Evolutionary conservation across 2,888 invertebrate genomes (phyloP), one percentile per base, ranked within the genome.

Genomic region (Agrotis exclamationis): DNA sequence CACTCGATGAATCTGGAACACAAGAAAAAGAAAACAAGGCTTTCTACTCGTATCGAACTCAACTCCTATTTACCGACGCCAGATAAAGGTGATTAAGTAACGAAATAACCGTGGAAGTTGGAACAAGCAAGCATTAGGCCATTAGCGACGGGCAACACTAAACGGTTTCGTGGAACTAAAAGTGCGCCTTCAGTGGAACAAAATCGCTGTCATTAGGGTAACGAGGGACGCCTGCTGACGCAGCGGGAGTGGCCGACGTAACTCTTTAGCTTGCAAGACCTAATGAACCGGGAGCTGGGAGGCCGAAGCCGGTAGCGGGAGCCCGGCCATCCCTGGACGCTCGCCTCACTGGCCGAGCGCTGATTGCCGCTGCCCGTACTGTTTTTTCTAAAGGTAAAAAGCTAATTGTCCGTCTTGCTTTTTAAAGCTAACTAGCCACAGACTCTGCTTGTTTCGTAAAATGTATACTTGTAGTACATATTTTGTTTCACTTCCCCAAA

Each of bases 131-230:
- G 90, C 91, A 93, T 93, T 92, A 91, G 91, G 89, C 91, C 93
- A 95, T 95, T 95, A 94, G 92, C 88, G 89, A 90, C 89, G 92
- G 90, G 92, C 89, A 93, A 93, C 91, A 93, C 93, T 92, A 93
- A 93, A 94, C 93, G 93, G 91, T 88, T 91, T 89, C 86, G 87
- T 89, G 87, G 88, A 93, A 94, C 93, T 93, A 93, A 94, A 94
- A 94, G 92, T 93, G 90, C 92, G 92, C 92, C 91, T 90, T 89
- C 91, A 89, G 89, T 88, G 90, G 90, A 92, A 92, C 91, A 90
- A 94, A 95, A 95, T 95, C 93, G 94, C 91, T 94, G 92, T 95
- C 95, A 95, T 96, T 96, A 96, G 93, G 91, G 93, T 95, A 95
- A 95, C 95, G 95, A 95, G 94, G 91, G 92, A 85, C 88, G 89